Evolutionary conservation across 2,888 invertebrate species (phyloP), one percentile per base, ranked within the genome.

Genomic region (Bombylius discolor): DNA sequence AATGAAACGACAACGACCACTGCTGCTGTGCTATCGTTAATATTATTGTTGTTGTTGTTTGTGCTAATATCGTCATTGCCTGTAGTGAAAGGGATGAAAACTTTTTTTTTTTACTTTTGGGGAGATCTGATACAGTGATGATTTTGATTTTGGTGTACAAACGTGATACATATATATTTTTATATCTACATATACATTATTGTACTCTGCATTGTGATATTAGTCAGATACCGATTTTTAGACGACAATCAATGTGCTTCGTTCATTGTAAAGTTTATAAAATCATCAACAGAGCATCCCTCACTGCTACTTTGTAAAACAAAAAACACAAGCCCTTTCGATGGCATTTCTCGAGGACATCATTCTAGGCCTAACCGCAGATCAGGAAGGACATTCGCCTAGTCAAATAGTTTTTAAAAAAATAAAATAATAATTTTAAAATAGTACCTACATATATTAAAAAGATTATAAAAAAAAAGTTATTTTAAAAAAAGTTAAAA

Each of bases 351-450:
- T 68, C 66, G 70, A 68, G 70, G 70, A 68, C 68, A 69, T 73
- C 74, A 73, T 71, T 73, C 73, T 74, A 74, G 74, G 74, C 74
- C 73, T 73, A 74, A 72, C 74, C 72, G 68, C 70, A 68, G 72
- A 70, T 70, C 71, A 67, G 70, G 66, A 69, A 73, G 69, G 70
- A 73, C 72, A 69, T 66, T 65, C 64, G 51, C 58, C 61, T 62
- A 36, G 53, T 49, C 42, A 44, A 53, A 49, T 48, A 53, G 45
- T 44, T 44, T 51, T 36, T 8, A 36, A 23, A 23, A 23, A 23
- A 23, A 23, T 23, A 23, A 23, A 23, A 23, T 23, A 23, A 23
- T 23, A 23, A 23, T 23, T 23, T 23, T 23, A 23, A 23, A 23
- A 23, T 23, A 23, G 23, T 23, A 23, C 23, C 23, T 23, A 23